phyloP scores from a whole-genome alignment of 2,888 invertebrate genomes.

The Ptychoptera albimana region DNA sequence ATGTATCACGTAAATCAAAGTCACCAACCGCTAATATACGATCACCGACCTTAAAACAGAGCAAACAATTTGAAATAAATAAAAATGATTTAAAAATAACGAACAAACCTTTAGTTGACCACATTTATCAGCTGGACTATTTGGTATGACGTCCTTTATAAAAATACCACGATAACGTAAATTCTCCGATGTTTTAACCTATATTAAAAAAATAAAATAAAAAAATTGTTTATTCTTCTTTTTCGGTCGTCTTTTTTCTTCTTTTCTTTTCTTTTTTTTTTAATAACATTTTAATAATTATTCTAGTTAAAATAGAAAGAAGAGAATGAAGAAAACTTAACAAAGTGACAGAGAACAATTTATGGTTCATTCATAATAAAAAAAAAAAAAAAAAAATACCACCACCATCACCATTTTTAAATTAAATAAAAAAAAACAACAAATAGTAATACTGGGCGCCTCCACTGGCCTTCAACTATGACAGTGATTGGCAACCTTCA shows the following conservation, averaged over 20 bases:
- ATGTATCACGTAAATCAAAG: conserved; percentile 49
- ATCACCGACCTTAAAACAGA: conserved; percentile 22
- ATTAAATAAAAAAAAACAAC: too few relatives aligned
- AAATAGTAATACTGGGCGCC: too few relatives aligned
- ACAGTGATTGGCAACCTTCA: too few relatives aligned
- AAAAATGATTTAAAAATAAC: neutral
- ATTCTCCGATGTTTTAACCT: neutral
- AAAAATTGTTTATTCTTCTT: neutral
- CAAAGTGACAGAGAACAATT: too few relatives aligned
- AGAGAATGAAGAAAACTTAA: too few relatives aligned
- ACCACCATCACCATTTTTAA: too few relatives aligned
- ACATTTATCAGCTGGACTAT: conserved; percentile 83
- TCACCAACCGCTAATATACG: conserved; percentile 65
- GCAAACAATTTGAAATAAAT: neutral
- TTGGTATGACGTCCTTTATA: conserved; percentile 88
- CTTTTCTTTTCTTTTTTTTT: neutral
- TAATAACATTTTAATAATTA: neutral
- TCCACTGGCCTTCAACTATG: too few relatives aligned
- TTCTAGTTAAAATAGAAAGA: neutral
- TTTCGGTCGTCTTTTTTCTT: neutral
- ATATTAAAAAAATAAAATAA: neutral
- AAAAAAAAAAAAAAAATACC: too few relatives aligned
- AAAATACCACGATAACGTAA: conserved; percentile 62
- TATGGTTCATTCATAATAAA: too few relatives aligned
- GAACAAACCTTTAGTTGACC: conserved; percentile 63